A percentile compares a stretch with the other conserved stretches of the same genome.
phyloP scores from a whole-genome alignment of 1,140 invertebrate genomes.

The Grapholita molesta region DNA sequence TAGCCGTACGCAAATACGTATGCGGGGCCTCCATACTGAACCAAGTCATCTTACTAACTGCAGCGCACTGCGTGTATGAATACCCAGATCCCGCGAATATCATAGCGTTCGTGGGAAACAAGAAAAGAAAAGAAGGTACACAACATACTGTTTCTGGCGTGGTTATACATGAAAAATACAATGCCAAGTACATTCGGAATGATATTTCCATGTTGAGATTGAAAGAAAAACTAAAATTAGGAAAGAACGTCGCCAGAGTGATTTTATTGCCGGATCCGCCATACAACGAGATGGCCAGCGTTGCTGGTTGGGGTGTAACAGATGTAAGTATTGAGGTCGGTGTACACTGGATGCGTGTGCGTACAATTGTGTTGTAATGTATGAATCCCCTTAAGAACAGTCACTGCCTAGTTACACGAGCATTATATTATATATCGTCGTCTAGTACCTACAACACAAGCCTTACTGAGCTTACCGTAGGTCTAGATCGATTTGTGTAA shows the following conservation, averaged over 20 bases:
- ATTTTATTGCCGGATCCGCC: neutral
- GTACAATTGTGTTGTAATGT: too few species aligned
- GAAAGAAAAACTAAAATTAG: neutral
- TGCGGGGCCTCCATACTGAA: slow-evolving; percentile 13
- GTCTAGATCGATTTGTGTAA: too few species aligned
- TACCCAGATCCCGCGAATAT: neutral
- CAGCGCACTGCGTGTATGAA: slow-evolving; percentile 5
- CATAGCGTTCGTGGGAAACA: neutral
- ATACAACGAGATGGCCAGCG: neutral
- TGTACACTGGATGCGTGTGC: neutral
- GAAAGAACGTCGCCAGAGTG: neutral
- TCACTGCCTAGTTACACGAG: too few species aligned
- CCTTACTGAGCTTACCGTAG: too few species aligned
- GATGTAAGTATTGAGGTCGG: slow-evolving; percentile 4
- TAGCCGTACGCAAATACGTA: neutral
- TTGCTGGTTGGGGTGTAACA: slow-evolving; percentile 16
- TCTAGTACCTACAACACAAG: too few species aligned
- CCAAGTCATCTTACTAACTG: neutral
- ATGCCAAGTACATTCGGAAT: neutral
- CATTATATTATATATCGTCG: too few species aligned
- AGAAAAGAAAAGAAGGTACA: neutral
- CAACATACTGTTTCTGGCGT: neutral
- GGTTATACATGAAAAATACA: neutral
- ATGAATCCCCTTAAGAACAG: too few species aligned
- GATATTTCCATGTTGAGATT: slow-evolving; percentile 8